These are phyloP conservation scores for Heliconius melpomene DNA, from an alignment of 1,140 invertebrate species.

Conservation along the genomic window DNA sequence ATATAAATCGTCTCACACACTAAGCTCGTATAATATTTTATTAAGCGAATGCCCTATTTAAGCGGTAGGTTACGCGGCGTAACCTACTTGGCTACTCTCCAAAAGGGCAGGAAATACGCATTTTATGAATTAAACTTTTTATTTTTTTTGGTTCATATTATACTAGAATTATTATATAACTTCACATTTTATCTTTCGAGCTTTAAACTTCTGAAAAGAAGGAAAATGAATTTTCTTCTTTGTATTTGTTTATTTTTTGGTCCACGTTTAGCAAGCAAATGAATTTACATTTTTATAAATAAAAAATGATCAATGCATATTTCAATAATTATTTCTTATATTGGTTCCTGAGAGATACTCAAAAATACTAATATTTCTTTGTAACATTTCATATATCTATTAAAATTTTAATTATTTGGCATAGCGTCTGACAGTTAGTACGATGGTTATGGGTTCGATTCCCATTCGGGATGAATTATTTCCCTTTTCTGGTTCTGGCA, in stretches of 20 bases:
- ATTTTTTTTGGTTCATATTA: neutral
- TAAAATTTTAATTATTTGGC: too few species aligned
- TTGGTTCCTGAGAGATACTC: too few species aligned
- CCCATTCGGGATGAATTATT: too few species aligned
- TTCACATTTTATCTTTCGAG: neutral
- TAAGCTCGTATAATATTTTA: constrained; percentile 4
- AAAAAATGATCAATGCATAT: too few species aligned
- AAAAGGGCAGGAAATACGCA: constrained; percentile 14
- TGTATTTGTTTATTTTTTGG: neutral
- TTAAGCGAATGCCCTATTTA: constrained; percentile 12
- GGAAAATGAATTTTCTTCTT: neutral
- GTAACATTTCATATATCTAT: too few species aligned
- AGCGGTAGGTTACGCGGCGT: constrained; percentile 1
- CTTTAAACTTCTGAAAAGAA: neutral
- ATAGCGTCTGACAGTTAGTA: too few species aligned
- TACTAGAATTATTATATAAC: neutral
- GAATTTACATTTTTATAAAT: too few species aligned
- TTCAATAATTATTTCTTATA: too few species aligned
- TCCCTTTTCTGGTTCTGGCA: too few species aligned
- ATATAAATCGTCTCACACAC: constrained; percentile 6
- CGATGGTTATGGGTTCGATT: too few species aligned
- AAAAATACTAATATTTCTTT: too few species aligned
- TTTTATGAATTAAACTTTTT: constrained; percentile 2
- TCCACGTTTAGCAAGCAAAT: too few species aligned
- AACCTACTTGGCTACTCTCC: constrained; percentile 11